Percentiles rank a stretch among this genome's conserved stretches.
phyloP scores from a whole-genome alignment of 1,140 invertebrate species.

The Melanaphis sacchari region DNA sequence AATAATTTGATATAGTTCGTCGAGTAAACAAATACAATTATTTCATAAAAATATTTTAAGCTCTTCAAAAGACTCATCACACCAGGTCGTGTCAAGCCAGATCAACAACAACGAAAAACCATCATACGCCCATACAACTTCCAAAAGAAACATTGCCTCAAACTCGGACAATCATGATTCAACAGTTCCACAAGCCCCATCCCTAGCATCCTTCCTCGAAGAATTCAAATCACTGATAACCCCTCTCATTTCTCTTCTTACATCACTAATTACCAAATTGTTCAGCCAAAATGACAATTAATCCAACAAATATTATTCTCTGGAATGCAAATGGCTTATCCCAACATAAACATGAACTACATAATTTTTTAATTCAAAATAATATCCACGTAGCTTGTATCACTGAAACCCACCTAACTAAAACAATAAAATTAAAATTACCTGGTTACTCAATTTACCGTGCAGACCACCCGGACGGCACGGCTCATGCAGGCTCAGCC shows the following conservation, averaged over 20 bases:
- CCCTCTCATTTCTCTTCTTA: not conserved
- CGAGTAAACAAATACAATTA: not conserved
- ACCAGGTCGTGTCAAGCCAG: not conserved
- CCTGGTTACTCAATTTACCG: not conserved
- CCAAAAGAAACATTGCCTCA: not conserved
- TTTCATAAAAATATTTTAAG: not conserved
- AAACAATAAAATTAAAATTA: not conserved
- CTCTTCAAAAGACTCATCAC: not conserved
- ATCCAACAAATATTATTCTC: not conserved
- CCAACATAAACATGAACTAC: not conserved
- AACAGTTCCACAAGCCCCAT: not conserved
- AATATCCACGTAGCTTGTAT: conserved; percentile 8
- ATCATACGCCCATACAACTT: conserved; percentile 4
- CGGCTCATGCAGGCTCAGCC: not conserved
- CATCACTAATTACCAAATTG: conserved; percentile 16
- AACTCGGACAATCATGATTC: not conserved
- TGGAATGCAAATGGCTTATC: not conserved
- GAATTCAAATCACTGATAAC: not conserved
- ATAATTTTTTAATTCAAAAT: conserved; percentile 2
- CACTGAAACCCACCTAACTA: not conserved
- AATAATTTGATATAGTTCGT: not conserved
- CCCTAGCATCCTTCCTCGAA: too few relatives aligned
- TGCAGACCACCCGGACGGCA: not conserved
- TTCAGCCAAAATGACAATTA: not conserved
- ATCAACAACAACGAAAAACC: not conserved